Base-by-base conservation (phyloP, 2,888 invertebrate genomes). In the Drosophila setosimentum region DNA sequence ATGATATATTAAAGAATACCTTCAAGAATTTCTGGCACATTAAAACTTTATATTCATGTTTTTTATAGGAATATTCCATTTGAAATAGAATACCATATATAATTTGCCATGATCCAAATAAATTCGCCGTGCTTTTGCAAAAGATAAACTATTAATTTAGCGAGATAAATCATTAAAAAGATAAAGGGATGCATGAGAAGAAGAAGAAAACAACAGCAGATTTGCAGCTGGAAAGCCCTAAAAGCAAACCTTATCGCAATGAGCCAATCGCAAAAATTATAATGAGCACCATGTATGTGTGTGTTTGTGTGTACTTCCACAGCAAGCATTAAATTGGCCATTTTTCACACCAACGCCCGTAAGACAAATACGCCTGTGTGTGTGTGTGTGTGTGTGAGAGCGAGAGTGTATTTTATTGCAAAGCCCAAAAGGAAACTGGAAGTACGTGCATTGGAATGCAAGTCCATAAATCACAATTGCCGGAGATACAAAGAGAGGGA, bases 401-500 rank as follows among this genome's bases (percentile, higher is more conserved):
- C 8, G 45, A 24, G 45, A 24, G 45, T 45, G 45, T 8, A 45
- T 29, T 57, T 40, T 42, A 57, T 57, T 40, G 27, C 37, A 40
- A 33, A 18, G 40, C 21, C 50, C 37, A 32, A n/a, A 53, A 58
- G 48, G 69, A 63, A 64, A 37, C 54, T 57, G 29, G 42, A 30
- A 57, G 21, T 64, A 54, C 42, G 37, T 30, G 24, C 48, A 45
- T 21, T 58, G 68, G 40, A 21, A 21, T 66, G 74, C 64, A 71
- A 79, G 64, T 72, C 67, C 80, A 83, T 86, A 84, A 84, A 84
- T 84, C 86, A 86, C 82, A 83, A 82, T 86, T 80, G 66, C 24
- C 63, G 24, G n/a, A 11, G 57, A 37, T 16, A 18, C 13, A 16
- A 37, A 53, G 61, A 27, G 29, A 13, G 37, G 49, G 59, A 63